Conservation (phyloP, 35 echinoderm and acorn worm genomes). For the Apostichopus japonicus region DNA sequence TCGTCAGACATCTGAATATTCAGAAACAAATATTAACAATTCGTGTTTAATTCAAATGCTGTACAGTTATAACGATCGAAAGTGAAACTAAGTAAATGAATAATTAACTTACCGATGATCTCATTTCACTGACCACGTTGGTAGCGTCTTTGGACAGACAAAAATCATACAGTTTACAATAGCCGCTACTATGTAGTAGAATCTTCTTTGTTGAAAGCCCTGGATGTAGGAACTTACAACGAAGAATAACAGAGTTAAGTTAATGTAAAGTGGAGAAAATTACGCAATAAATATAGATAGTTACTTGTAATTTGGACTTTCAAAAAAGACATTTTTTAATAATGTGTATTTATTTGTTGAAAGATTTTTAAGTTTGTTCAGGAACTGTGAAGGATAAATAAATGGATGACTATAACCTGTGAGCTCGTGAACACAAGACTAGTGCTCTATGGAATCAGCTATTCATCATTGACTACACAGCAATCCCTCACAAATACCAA, state of each 20-base stretch:
- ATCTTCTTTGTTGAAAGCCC: conserved; percentile 19
- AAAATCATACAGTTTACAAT: conserved; percentile 26
- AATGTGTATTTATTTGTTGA: background rate
- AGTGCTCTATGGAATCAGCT: no score
- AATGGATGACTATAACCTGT: background rate
- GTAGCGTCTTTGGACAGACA: background rate
- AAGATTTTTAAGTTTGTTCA: background rate
- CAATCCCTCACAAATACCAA: no score
- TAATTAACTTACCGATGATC: background rate
- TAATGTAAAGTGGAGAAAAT: background rate
- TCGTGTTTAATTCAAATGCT: background rate
- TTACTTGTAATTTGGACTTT: background rate
- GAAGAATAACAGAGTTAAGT: background rate
- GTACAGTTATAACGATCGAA: background rate
- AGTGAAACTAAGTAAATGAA: background rate
- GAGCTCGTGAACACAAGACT: no score
- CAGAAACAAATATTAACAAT: background rate
- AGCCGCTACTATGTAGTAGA: background rate
- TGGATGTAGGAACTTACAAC: conserved; percentile 11
- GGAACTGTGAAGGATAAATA: background rate
- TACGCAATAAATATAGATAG: background rate
- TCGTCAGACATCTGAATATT: background rate
- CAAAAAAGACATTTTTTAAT: background rate
- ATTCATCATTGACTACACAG: no score
- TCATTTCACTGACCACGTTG: background rate